phyloP scores from a whole-genome alignment of 2,113 vertebrate species.

The Varanus salvator region DNA sequence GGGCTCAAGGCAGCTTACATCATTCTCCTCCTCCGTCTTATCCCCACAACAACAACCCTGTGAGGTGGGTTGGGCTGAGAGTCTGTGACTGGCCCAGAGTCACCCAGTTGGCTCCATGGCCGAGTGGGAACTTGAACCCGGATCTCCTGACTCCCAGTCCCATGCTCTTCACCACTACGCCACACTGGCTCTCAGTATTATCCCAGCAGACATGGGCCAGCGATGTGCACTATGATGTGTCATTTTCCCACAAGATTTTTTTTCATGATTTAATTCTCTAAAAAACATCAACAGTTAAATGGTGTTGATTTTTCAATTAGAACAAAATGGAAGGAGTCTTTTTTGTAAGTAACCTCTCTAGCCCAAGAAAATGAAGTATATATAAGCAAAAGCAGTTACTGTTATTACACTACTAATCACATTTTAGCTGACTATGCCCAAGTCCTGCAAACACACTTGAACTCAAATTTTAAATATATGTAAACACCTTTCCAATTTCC shows the following conservation, averaged over 20 bases:
- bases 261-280: neutral
- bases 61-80: too few relatives aligned
- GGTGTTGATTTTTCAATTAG: neutral
- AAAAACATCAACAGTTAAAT: conserved; percentile 23
- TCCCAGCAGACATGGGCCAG: neutral
- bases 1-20: too few relatives aligned
- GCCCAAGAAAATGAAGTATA: neutral
- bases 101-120: too few relatives aligned
- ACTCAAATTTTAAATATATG: neutral
- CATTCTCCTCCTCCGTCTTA: too few relatives aligned
- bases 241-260: neutral
- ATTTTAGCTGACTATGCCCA: neutral
- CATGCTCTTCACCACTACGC: too few relatives aligned
- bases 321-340: neutral
- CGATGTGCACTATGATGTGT: neutral
- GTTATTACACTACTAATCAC: conserved; percentile 1
- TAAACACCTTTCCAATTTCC: neutral
- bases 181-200: neutral
- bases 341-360: neutral
- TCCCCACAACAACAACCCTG: too few relatives aligned
- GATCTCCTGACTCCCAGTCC: too few relatives aligned
- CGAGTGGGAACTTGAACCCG: too few relatives aligned
- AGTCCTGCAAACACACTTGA: neutral
- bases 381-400: neutral
- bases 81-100: too few relatives aligned